Conservation (phyloP, 2,888 invertebrate genomes). For the Labia minor region DNA sequence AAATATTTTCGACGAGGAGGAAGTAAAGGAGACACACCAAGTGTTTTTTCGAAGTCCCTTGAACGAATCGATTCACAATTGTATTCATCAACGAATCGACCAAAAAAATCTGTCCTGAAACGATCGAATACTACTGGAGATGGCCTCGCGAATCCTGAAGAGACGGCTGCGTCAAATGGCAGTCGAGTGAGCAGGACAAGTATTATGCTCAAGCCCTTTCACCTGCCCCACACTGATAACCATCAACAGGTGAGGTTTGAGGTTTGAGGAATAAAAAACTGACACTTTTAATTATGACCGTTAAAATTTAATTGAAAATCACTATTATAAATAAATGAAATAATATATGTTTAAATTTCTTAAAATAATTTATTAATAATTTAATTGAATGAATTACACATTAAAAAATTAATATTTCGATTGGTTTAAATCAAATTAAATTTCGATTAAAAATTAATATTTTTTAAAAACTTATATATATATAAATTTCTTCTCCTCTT, state of each 20-base stretch:
- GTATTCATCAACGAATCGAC: constrained; percentile 28
- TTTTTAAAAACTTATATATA: too few species aligned
- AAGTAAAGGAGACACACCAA: constrained; percentile 15
- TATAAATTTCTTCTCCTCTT: too few species aligned
- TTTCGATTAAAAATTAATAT: too few species aligned
- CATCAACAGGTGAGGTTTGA: neutral
- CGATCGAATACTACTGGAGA: constrained; percentile 25
- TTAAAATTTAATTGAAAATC: too few species aligned
- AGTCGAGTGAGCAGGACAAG: constrained; percentile 23
- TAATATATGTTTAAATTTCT: too few species aligned
- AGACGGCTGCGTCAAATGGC: constrained; percentile 8
- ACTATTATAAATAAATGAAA: too few species aligned
- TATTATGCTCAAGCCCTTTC: constrained; percentile 20
- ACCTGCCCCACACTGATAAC: neutral
- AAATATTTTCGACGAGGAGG: constrained; percentile 21
- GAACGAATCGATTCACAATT: neutral
- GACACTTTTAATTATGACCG: neutral
- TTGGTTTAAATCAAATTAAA: too few species aligned
- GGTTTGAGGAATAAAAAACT: neutral
- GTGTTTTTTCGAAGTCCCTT: neutral
- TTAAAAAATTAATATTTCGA: too few species aligned
- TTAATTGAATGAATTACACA: too few species aligned
- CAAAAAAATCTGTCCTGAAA: constrained; percentile 36
- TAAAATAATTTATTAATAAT: too few species aligned
- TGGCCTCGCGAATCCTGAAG: constrained; percentile 14